Percentiles rank a stretch among this genome's conserved stretches.
Evolutionary conservation across 2,888 invertebrate genomes (phyloP).

Genomic region (Leucania comma): DNA sequence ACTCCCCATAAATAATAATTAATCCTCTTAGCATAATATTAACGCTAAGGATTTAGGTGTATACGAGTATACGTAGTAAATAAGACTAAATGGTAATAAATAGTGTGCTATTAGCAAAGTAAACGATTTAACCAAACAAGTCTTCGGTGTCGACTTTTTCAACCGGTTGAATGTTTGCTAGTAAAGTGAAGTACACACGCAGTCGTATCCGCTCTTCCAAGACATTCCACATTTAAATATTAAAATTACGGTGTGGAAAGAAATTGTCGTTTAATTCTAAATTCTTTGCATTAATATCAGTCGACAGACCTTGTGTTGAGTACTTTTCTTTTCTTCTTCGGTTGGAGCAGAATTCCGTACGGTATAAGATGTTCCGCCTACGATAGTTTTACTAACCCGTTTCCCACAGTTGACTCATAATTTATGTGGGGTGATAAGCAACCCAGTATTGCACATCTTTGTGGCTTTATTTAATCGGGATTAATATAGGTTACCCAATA

Average conservation of each 20-base stretch:
- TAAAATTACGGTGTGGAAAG: constrained; percentile 40
- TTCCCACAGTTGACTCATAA: constrained; percentile 48
- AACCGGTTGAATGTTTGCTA: constrained; percentile 34
- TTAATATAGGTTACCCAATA: background rate
- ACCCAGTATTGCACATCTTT: constrained; percentile 1
- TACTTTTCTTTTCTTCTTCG: constrained; percentile 11
- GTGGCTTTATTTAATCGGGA: background rate
- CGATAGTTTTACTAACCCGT: constrained; percentile 56
- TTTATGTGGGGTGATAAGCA: constrained; percentile 40
- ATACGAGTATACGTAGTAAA: constrained; percentile 54
- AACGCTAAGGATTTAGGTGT: constrained; percentile 79
- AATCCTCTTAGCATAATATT: constrained; percentile 86
- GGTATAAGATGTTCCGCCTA: constrained; percentile 37
- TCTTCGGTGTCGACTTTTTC: constrained; percentile 55
- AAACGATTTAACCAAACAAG: constrained; percentile 64
- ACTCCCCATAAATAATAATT: constrained; percentile 81
- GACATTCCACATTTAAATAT: constrained; percentile 52
- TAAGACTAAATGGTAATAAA: constrained; percentile 76
- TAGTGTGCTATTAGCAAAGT: constrained; percentile 75
- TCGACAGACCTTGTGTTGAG: constrained; percentile 28
- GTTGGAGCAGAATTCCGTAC: constrained; percentile 43
- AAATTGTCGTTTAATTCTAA: constrained; percentile 43
- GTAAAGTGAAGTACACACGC: constrained; percentile 46
- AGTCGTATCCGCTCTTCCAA: constrained; percentile 38
- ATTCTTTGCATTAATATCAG: constrained; percentile 47